Evolutionary conservation across 2,797 vertebrate species (phyloP), one percentile per base, ranked within the genome.

Genomic region (Girardinus metallicus): DNA sequence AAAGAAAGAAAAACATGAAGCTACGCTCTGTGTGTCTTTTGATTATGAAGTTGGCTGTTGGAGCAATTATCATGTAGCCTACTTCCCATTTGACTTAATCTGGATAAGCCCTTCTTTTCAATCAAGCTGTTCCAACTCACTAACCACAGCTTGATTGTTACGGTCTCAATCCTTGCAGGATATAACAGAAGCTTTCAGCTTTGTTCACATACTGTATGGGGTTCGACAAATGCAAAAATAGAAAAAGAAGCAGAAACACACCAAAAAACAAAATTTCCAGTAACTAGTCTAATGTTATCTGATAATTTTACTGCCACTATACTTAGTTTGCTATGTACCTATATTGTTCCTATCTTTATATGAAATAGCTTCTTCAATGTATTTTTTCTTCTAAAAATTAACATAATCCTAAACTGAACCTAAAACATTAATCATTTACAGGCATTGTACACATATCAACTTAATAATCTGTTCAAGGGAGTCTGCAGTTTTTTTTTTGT

Each of bases 81-180:
- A 88, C 78, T 88, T 89, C 83, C 82, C 80, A 87, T 87, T 87
- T 87, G 68, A 86, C 73, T 71, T 90, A 91, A 89, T 92, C 90
- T 88, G 87, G 86, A 91, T 87, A 86, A 93, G 83, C 78, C 81
- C 76, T 80, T 83, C 72, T 60, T 77, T 88, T 82, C 87, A 86
- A 90, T 90, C 83, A 85, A 84, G 72, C 83, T 83, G 83, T 93
- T 92, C 88, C 83, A 87, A 92, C 90, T 91, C 89, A 88, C 74
- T 73, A 83, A 74, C 82, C 77, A 55, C 81, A 79, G 78, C 86
- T 88, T 85, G 83, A 89, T 84, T 86, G 83, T 91, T 82, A 80
- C 46, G 11, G 80, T 86, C 86, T 73, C 77, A 66, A 71, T 80
- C 84, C 84, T 81, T 60, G 43, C 62, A 80, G 31, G 68, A 82